phyloP scores from a whole-genome alignment of 2,888 invertebrate genomes.

The Parnassius smintheus region DNA sequence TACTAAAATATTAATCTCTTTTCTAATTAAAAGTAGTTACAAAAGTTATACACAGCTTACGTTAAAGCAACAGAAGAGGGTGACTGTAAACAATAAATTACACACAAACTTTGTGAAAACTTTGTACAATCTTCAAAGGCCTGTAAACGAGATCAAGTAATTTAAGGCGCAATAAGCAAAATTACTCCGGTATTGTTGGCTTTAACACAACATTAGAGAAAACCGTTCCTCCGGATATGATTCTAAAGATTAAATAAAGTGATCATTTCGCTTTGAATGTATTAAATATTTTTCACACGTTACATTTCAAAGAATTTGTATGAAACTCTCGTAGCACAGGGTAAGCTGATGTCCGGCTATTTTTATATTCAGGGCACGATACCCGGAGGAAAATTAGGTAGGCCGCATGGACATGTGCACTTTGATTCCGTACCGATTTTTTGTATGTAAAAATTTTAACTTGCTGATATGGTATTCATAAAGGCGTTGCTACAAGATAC shows the following conservation, averaged over 20 bases:
- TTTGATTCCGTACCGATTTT: conserved; percentile 71
- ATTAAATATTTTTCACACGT: conserved; percentile 37
- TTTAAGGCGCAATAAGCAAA: conserved; percentile 76
- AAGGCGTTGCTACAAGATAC: conserved; percentile 50
- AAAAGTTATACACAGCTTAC: conserved; percentile 53
- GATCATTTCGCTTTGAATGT: conserved; percentile 43
- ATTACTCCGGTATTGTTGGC: conserved; percentile 69
- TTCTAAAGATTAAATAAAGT: conserved; percentile 35
- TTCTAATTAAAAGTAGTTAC: conserved; percentile 46
- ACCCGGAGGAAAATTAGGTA: conserved; percentile 70
- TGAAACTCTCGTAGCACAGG: conserved; percentile 54
- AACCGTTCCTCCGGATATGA: conserved; percentile 55
- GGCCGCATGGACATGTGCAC: conserved; percentile 66
- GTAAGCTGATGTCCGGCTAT: conserved; percentile 57
- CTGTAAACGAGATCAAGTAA: conserved; percentile 77
- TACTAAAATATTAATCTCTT: neutral
- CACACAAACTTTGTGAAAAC: conserved; percentile 71
- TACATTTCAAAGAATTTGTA: conserved; percentile 52
- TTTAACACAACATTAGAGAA: conserved; percentile 57
- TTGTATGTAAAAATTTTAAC: conserved; percentile 60
- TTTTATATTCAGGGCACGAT: conserved; percentile 65
- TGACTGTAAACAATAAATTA: conserved; percentile 76
- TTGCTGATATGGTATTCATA: conserved; percentile 70
- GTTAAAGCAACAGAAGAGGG: conserved; percentile 66
- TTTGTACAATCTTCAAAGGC: conserved; percentile 74